Conservation (phyloP, 2,797 vertebrate species). For the Holocentrus rufus region DNA sequence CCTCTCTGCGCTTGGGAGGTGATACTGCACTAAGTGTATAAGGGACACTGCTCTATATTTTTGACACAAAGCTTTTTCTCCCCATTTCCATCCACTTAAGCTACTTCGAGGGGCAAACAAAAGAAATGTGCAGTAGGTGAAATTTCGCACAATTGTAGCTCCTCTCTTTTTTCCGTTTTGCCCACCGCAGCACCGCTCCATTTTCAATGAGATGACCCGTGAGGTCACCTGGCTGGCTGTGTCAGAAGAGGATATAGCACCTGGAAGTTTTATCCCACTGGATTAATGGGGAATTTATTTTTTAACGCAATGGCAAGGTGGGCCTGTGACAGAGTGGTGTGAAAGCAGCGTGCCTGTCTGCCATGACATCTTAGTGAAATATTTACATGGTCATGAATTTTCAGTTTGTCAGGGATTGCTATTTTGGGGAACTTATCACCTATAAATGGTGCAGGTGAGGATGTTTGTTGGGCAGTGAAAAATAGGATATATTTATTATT, state of each 20-base stretch:
- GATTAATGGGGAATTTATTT: conserved; percentile 57
- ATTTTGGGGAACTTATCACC: conserved; percentile 51
- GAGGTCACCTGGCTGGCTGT: conserved; percentile 50
- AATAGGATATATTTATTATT: conserved; percentile 52
- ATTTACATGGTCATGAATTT: conserved; percentile 72
- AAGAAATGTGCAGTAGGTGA: conserved; percentile 45
- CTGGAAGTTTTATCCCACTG: conserved; percentile 52
- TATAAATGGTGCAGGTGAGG: conserved; percentile 56
- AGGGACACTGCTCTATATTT: conserved; percentile 24
- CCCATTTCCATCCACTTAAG: conserved; percentile 45
- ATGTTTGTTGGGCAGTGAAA: conserved; percentile 19
- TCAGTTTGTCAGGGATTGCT: conserved; percentile 61
- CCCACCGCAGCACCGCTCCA: conserved; percentile 4
- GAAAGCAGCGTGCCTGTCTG: conserved; percentile 42
- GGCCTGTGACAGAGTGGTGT: conserved; percentile 43
- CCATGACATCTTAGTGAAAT: conserved; percentile 62
- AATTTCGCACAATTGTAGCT: conserved; percentile 32
- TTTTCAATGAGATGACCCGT: conserved; percentile 54
- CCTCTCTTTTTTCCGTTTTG: conserved; percentile 14
- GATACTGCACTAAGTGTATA: conserved; percentile 6
- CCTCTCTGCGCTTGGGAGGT: conserved; percentile 4
- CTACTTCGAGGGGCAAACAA: conserved; percentile 45
- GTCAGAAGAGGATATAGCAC: conserved; percentile 53
- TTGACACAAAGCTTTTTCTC: conserved; percentile 17
- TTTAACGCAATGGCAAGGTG: conserved; percentile 50